phyloP scores from a whole-genome alignment of 2,888 invertebrate genomes.

The Artemia sp. region DNA sequence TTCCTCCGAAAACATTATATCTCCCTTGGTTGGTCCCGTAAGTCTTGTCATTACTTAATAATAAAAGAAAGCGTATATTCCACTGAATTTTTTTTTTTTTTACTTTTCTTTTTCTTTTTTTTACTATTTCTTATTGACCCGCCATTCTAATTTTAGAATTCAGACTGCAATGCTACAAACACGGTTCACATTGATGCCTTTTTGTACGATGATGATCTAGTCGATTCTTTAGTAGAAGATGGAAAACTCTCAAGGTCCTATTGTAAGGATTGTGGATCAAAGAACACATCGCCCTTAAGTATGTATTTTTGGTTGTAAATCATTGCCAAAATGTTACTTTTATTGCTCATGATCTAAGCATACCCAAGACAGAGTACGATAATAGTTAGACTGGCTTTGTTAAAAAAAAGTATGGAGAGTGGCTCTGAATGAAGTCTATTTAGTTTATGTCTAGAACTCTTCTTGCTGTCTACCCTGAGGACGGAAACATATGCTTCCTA shows the following conservation, averaged over 20 bases:
- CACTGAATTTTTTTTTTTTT: not conserved
- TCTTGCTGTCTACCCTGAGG: too few relatives aligned
- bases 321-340: too few relatives aligned
- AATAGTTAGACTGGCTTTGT: too few relatives aligned
- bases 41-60: not conserved
- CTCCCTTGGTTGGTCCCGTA: constrained; percentile 26
- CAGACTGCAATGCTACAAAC: constrained; percentile 39
- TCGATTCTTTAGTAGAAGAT: constrained; percentile 40
- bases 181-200: constrained; percentile 51
- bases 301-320: constrained; percentile 25
- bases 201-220: constrained; percentile 46
- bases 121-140: too few relatives aligned
- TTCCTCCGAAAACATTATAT: constrained; percentile 28
- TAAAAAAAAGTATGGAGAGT: too few relatives aligned
- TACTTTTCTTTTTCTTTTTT: not conserved
- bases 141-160: constrained; percentile 31
- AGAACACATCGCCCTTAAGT: constrained; percentile 37
- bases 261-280: constrained; percentile 39
- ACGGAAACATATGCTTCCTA: too few relatives aligned
- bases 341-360: too few relatives aligned
- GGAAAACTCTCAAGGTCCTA: constrained; percentile 37
- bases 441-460: too few relatives aligned
- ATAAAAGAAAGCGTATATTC: not conserved
- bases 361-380: too few relatives aligned
- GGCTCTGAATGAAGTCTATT: too few relatives aligned